Conservation (phyloP, 2,113 vertebrate genomes). For the Parotia lawesii region DNA sequence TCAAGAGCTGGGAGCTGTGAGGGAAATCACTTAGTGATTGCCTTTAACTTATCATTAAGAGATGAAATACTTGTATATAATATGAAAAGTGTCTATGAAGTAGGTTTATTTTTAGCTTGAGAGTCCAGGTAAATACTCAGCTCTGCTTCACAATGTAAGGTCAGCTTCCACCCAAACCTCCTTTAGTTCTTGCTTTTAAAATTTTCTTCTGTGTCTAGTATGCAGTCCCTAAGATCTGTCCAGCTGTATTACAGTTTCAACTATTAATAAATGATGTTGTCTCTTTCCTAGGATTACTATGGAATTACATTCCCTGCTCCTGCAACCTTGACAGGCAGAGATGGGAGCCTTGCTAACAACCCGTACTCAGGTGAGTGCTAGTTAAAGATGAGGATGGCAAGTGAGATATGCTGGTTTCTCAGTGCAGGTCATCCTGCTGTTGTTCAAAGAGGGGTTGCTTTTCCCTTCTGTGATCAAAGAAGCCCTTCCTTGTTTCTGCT, state of each 20-base stretch:
- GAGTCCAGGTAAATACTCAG: not conserved
- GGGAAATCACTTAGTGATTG: not conserved
- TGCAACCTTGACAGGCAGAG: constrained; percentile 88
- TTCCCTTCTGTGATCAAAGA: not conserved
- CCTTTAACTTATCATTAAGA: not conserved
- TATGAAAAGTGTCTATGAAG: not conserved
- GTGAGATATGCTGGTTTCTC: not conserved
- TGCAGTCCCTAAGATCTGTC: not conserved
- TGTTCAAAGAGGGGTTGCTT: not conserved
- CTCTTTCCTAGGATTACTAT: constrained; percentile 88
- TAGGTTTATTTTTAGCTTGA: not conserved
- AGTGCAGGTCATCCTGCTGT: not conserved
- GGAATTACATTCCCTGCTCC: constrained; percentile 96
- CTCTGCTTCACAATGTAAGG: not conserved
- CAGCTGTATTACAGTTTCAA: not conserved
- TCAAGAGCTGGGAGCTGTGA: not conserved
- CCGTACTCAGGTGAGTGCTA: constrained; percentile 89
- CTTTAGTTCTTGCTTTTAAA: not conserved
- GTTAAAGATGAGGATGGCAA: not conserved
- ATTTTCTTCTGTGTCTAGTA: not conserved
- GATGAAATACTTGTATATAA: not conserved
- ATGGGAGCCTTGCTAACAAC: constrained; percentile 89
- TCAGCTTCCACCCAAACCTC: not conserved
- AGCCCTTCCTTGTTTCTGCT: not conserved
- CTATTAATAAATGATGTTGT: not conserved